Conservation (phyloP, 1,140 invertebrate species). For the Wiebesia pumilae region DNA sequence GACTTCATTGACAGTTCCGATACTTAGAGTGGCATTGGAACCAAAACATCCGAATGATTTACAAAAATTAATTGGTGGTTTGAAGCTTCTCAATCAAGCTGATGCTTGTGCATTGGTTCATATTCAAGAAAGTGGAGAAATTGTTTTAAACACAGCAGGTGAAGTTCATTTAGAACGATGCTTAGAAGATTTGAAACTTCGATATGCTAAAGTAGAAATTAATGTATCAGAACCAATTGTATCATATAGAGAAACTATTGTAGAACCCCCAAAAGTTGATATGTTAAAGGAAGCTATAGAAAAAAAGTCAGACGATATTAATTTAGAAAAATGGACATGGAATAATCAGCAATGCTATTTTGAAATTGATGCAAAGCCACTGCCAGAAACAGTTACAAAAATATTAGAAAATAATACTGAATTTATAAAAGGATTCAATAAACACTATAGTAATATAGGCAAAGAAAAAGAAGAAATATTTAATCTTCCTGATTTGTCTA, state of each 20-base stretch:
- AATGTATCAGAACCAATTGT: constrained; percentile 96
- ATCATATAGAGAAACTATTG: constrained; percentile 95
- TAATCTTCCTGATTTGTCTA: constrained; percentile 52
- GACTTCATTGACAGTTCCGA: constrained; percentile 87
- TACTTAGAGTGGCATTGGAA: constrained; percentile 96
- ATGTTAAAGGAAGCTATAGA: constrained; percentile 92
- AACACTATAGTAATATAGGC: constrained; percentile 66
- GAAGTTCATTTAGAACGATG: constrained; percentile 98
- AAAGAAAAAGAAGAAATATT: constrained; percentile 58
- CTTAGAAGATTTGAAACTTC: constrained; percentile 86
- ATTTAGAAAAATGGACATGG: constrained; percentile 79
- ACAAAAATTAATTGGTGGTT: constrained; percentile 85
- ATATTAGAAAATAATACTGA: constrained; percentile 80
- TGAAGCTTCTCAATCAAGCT: constrained; percentile 91
- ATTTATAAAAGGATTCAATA: constrained; percentile 77
- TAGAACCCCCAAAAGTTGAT: constrained; percentile 87
- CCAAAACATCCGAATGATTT: constrained; percentile 89
- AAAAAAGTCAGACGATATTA: constrained; percentile 76
- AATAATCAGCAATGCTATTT: constrained; percentile 85
- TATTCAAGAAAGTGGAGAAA: constrained; percentile 95
- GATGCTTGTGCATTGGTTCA: constrained; percentile 94
- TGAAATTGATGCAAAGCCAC: constrained; percentile 85
- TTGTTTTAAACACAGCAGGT: constrained; percentile 96
- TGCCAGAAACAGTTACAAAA: constrained; percentile 84
- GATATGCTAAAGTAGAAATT: constrained; percentile 92